Conservation (phyloP, 2,888 invertebrate genomes). For the Bhutanitis thaidina region DNA sequence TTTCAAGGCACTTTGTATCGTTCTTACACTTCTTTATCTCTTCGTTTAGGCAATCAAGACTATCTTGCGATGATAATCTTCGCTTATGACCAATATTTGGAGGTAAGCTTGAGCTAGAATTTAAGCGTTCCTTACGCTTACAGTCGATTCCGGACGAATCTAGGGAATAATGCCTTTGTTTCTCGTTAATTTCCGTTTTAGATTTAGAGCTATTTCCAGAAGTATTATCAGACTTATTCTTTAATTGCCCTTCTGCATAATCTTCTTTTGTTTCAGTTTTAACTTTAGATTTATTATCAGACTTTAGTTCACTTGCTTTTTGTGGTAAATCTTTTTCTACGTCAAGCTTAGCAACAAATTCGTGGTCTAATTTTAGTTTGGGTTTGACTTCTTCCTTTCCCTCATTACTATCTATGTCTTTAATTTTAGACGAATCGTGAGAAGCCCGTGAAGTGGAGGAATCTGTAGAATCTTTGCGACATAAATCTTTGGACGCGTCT, state of each 20-base stretch:
- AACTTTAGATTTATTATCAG: constrained; percentile 38
- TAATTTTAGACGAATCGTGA: constrained; percentile 62
- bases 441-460: constrained; percentile 69
- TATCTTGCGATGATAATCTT: constrained; percentile 89
- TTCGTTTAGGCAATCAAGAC: constrained; percentile 77
- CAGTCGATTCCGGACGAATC: constrained; percentile 66
- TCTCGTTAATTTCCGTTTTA: constrained; percentile 57
- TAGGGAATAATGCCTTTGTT: constrained; percentile 71
- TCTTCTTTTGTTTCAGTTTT: constrained; percentile 70
- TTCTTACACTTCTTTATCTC: constrained; percentile 82
- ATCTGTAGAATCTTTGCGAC: constrained; percentile 74
- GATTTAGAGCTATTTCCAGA: constrained; percentile 39
- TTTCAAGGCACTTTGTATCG: constrained; percentile 74
- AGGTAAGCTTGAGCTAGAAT: constrained; percentile 80
- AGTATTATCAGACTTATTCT: constrained; percentile 44
- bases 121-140: constrained; percentile 81
- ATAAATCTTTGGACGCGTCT: constrained; percentile 60
- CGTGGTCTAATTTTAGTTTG: constrained; percentile 59
- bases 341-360: constrained; percentile 70
- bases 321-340: constrained; percentile 63
- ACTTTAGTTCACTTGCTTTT: constrained; percentile 35
- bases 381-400: constrained; percentile 57
- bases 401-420: constrained; percentile 57
- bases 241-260: constrained; percentile 30
- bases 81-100: constrained; percentile 85